Evolutionary conservation across 1,140 invertebrate species (phyloP).

Genomic region (Chionoecetes opilio): DNA sequence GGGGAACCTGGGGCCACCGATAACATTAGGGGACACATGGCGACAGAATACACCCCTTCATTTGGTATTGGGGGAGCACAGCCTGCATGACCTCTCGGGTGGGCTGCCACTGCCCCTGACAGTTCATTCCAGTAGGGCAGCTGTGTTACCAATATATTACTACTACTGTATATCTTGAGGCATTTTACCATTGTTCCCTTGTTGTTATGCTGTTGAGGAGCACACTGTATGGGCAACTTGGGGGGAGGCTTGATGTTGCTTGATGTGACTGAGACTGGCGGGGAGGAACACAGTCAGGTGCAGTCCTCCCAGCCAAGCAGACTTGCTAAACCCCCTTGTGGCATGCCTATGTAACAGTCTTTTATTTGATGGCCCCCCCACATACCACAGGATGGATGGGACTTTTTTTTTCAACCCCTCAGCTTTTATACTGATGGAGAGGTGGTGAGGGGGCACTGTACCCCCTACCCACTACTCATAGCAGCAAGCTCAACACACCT

Average conservation of each 20-base stretch:
- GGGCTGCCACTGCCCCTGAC: slow-evolving; percentile 71
- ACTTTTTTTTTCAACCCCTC: slow-evolving; percentile 77
- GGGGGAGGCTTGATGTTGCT: slow-evolving; percentile 75
- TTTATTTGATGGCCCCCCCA: slow-evolving; percentile 76
- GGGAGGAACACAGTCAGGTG: slow-evolving; percentile 43
- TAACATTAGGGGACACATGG: slow-evolving; percentile 74
- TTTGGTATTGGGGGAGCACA: slow-evolving; percentile 33
- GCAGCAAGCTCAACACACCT: slow-evolving; percentile 80
- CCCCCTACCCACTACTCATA: slow-evolving; percentile 69
- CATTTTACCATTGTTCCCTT: slow-evolving; percentile 73
- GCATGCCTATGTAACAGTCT: slow-evolving; percentile 74
- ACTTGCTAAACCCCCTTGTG: slow-evolving; percentile 63
- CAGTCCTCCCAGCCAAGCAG: slow-evolving; percentile 62
- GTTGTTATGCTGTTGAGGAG: slow-evolving; percentile 76
- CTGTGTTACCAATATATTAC: slow-evolving; percentile 63
- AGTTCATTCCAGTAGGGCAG: slow-evolving; percentile 38
- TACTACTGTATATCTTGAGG: slow-evolving; percentile 65
- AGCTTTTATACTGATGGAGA: slow-evolving; percentile 79
- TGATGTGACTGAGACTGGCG: slow-evolving; percentile 70
- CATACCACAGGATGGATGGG: slow-evolving; percentile 68
- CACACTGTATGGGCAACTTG: slow-evolving; percentile 73
- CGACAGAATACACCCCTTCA: slow-evolving; percentile 72
- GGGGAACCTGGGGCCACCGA: slow-evolving; percentile 77
- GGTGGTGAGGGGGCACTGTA: slow-evolving; percentile 50
- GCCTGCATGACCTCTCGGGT: slow-evolving; percentile 33